Evolutionary conservation across 2,113 vertebrate genomes (phyloP).

Genomic region (Petrocephalus zakoni): DNA sequence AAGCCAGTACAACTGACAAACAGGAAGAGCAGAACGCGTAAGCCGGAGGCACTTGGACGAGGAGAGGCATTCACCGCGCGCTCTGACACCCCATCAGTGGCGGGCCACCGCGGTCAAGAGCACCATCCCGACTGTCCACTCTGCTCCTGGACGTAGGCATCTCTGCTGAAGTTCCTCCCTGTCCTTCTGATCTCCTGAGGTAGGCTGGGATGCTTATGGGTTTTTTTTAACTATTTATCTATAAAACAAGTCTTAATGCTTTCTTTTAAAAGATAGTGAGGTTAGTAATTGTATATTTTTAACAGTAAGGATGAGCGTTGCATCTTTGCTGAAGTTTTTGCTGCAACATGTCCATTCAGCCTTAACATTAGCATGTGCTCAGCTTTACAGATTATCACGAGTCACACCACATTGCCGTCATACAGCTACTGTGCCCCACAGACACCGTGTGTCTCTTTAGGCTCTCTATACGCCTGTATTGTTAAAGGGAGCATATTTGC

Average conservation of each 20-base stretch:
- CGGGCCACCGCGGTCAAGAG: not conserved
- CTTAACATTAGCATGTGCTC: not conserved
- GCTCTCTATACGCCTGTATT: not conserved
- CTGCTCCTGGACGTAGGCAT: not conserved
- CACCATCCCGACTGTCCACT: not conserved
- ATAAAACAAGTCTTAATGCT: not conserved
- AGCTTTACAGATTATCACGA: not conserved
- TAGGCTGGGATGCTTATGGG: not conserved
- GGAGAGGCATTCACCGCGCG: not conserved
- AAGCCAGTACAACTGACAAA: conserved; percentile 62
- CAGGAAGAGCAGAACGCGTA: conserved; percentile 68
- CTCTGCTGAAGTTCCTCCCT: not conserved
- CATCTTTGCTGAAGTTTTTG: not conserved
- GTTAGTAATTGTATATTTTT: not conserved
- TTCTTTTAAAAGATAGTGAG: not conserved
- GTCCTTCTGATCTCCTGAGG: not conserved
- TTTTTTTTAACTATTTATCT: not conserved
- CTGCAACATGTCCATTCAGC: not conserved
- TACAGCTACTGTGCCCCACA: not conserved
- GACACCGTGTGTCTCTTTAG: not conserved
- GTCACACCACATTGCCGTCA: not conserved
- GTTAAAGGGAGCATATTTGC: not conserved
- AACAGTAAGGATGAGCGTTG: not conserved
- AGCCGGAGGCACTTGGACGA: conserved; percentile 28
- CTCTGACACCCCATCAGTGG: not conserved